These are phyloP conservation scores for Neoitamus cyanurus DNA, from an alignment of 2,888 invertebrate species.

Conservation along the genomic window DNA sequence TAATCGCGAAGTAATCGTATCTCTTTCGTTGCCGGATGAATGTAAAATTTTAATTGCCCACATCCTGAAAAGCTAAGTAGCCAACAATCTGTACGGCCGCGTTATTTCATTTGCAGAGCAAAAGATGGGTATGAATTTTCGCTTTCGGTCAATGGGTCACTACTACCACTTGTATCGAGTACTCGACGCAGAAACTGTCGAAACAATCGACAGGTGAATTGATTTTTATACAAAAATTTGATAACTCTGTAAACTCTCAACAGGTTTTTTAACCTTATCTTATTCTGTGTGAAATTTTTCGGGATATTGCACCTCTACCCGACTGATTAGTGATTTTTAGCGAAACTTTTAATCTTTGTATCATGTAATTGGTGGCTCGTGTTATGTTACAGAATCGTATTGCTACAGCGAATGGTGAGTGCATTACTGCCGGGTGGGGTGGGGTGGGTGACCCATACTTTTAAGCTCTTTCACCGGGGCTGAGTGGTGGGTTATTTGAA, in stretches of 20 bases:
- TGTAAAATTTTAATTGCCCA: slow-evolving; percentile 8
- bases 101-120: background rate
- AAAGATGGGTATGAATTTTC: background rate
- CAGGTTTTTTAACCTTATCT: background rate
- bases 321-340: background rate
- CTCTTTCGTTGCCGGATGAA: background rate
- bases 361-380: slow-evolving; percentile 39
- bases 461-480: background rate
- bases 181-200: slow-evolving; percentile 6
- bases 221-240: background rate
- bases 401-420: slow-evolving; percentile 9
- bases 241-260: background rate
- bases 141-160: background rate
- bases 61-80: background rate
- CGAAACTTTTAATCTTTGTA: slow-evolving; percentile 20
- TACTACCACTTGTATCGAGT: background rate
- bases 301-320: background rate
- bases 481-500: background rate
- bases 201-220: slow-evolving; percentile 33
- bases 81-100: background rate
- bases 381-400: slow-evolving; percentile 32
- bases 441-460: background rate
- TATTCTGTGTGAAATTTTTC: background rate
- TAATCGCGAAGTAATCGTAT: background rate
- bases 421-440: background rate